A percentile compares a stretch with the other conserved stretches of the same genome.
phyloP scores from a whole-genome alignment of 2,797 vertebrate species.

The Parambassis ranga region DNA sequence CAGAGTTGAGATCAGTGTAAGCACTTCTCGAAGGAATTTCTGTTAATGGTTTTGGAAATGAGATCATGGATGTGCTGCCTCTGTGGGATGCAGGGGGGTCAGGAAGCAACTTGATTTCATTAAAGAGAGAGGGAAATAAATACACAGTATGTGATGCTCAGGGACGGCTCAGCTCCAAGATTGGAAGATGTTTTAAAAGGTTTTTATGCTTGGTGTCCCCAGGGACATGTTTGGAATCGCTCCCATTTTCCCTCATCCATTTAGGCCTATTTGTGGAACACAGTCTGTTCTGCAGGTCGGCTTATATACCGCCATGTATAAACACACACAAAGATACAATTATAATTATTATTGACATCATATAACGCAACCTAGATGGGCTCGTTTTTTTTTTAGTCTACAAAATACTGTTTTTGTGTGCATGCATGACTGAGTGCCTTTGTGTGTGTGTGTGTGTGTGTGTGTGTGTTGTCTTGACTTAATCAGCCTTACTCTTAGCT shows the following conservation, averaged over 20 bases:
- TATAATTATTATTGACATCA: not conserved
- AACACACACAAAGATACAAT: slow-evolving; percentile 17
- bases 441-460: slow-evolving; percentile 5
- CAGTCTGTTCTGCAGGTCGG: slow-evolving; percentile 40
- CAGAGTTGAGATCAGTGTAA: slow-evolving; percentile 9
- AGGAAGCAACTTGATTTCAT: slow-evolving; percentile 48
- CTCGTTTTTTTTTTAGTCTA: not conserved
- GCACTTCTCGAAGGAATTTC: slow-evolving; percentile 36
- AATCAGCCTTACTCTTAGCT: slow-evolving; percentile 20
- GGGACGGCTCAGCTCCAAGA: slow-evolving; percentile 13
- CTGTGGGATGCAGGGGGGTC: slow-evolving; percentile 36
- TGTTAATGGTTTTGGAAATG: slow-evolving; percentile 47
- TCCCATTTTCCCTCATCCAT: slow-evolving; percentile 64
- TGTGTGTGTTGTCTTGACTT: slow-evolving; percentile 34
- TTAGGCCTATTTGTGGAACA: slow-evolving; percentile 51
- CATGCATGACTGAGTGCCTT: too few species aligned
- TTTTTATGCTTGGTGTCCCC: slow-evolving; percentile 27
- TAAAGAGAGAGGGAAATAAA: slow-evolving; percentile 47
- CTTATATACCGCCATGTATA: slow-evolving; percentile 45
- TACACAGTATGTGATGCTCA: slow-evolving; percentile 13
- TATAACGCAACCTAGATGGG: not conserved
- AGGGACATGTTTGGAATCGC: slow-evolving; percentile 50
- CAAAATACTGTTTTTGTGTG: not conserved
- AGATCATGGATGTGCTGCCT: slow-evolving; percentile 32
- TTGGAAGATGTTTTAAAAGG: slow-evolving; percentile 42